A percentile compares a stretch with the other conserved stretches of the same genome.
These are phyloP conservation scores for Phodopus roborovskii DNA, from an alignment of 2,113 vertebrate genomes.

Conservation along the genomic window DNA sequence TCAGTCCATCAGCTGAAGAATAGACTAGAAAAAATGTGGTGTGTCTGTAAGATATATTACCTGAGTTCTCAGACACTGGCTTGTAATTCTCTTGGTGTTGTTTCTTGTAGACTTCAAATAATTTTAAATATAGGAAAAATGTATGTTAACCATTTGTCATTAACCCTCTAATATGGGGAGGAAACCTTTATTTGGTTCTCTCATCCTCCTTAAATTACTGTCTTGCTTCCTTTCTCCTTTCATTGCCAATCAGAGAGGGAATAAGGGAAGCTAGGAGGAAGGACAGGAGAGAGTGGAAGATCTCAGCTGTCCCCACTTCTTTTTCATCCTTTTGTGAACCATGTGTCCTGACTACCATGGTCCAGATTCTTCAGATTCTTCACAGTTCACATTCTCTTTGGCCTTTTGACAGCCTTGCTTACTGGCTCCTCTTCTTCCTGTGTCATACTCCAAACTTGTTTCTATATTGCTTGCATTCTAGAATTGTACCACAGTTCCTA, in stretches of 20 bases:
- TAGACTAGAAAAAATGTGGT: not conserved
- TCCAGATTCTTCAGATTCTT: not conserved
- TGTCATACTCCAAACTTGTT: not conserved
- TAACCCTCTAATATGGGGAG: not conserved
- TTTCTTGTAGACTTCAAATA: constrained; percentile 30
- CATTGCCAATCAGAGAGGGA: not conserved
- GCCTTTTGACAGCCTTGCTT: not conserved
- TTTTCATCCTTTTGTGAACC: not conserved
- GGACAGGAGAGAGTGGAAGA: not conserved
- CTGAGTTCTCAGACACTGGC: not conserved
- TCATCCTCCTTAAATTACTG: not conserved
- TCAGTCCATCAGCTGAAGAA: not conserved
- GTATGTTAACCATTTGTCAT: not conserved
- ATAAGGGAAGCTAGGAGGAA: too few species aligned
- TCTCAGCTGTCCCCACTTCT: not conserved
- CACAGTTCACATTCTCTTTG: not conserved
- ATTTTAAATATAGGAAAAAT: constrained; percentile 18
- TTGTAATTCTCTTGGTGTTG: not conserved
- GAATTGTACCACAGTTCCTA: not conserved
- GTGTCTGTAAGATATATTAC: not conserved
- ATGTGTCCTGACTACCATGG: not conserved
- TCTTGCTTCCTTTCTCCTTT: not conserved
- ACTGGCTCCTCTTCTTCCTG: not conserved
- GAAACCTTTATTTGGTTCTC: not conserved
- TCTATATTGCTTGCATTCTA: not conserved